A percentile compares a stretch with the other conserved stretches of the same genome.
phyloP scores from a whole-genome alignment of 2,113 vertebrate species.

The Myodes glareolus region DNA sequence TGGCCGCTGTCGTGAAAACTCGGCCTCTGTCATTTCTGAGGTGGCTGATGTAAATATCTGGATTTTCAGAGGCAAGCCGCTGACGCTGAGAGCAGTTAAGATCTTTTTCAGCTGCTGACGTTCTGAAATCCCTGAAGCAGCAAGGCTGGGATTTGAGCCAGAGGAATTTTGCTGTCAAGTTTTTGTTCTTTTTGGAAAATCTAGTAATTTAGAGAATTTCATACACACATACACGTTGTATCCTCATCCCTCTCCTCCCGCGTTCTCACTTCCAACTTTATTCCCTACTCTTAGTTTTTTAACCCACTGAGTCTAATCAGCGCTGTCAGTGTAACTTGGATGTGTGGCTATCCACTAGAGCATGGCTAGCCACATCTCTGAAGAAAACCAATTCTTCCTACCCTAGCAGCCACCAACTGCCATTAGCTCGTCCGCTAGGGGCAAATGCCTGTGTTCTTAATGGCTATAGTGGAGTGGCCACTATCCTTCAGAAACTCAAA shows the following conservation, averaged over 20 bases:
- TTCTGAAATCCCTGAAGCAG: not conserved
- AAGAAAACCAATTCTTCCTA: not conserved
- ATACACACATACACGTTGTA: no score
- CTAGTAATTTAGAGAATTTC: not conserved
- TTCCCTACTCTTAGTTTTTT: not conserved
- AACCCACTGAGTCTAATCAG: not conserved
- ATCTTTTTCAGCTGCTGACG: not conserved
- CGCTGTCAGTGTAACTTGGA: not conserved
- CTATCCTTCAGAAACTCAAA: not conserved
- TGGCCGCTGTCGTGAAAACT: not conserved
- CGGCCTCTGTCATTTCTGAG: not conserved
- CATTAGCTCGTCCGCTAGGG: not conserved
- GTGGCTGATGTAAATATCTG: not conserved
- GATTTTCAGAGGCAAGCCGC: slow-evolving; percentile 6
- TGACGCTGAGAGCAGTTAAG: not conserved
- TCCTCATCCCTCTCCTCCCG: not conserved
- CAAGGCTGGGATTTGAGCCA: not conserved
- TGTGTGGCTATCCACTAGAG: not conserved
- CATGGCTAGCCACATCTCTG: not conserved
- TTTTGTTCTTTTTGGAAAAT: not conserved
- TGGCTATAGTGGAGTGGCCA: not conserved
- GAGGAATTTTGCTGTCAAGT: not conserved
- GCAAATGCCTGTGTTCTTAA: not conserved
- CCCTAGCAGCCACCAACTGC: not conserved
- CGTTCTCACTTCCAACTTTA: no score